Percentiles rank a stretch among this genome's conserved stretches.
These are phyloP conservation scores for Sternarchorhynchus goeldii DNA, from an alignment of 2,797 vertebrate species.

Conservation along the genomic window DNA sequence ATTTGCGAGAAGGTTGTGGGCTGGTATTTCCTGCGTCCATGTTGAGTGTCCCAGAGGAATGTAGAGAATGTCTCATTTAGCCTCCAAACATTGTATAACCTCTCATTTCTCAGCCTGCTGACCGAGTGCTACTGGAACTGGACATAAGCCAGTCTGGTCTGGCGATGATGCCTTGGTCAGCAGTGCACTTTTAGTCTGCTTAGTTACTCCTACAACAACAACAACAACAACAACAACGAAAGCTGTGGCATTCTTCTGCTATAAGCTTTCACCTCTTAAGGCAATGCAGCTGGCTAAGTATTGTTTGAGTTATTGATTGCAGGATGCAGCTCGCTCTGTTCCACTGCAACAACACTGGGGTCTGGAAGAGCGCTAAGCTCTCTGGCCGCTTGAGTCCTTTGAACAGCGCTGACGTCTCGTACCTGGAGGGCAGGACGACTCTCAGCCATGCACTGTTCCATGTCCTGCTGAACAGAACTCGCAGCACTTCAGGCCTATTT, in stretches of 20 bases:
- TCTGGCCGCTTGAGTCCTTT: neutral
- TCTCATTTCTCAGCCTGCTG: slow-evolving; percentile 58
- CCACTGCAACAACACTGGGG: neutral
- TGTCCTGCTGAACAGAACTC: no score
- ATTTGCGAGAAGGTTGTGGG: slow-evolving; percentile 26
- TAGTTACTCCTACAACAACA: slow-evolving; percentile 12
- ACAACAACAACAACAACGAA: neutral
- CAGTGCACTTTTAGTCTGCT: slow-evolving; percentile 15
- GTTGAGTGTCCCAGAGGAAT: slow-evolving; percentile 73
- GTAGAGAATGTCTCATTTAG: slow-evolving; percentile 73
- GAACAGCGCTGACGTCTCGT: neutral
- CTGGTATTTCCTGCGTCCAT: slow-evolving; percentile 76
- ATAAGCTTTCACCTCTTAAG: slow-evolving; percentile 10
- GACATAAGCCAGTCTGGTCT: slow-evolving; percentile 28
- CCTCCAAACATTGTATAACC: slow-evolving; percentile 65
- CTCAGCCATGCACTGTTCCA: no score
- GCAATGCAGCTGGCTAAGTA: no score
- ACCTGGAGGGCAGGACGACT: no score
- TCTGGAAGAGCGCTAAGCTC: neutral
- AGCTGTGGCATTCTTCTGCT: slow-evolving; percentile 12
- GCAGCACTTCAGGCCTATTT: no score
- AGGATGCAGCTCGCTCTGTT: neutral
- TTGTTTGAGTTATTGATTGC: neutral
- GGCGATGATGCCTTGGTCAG: slow-evolving; percentile 20
- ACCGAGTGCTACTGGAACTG: slow-evolving; percentile 57